Evolutionary conservation across 2,113 vertebrate genomes (phyloP).

Genomic region (Corynorhinus townsendii): DNA sequence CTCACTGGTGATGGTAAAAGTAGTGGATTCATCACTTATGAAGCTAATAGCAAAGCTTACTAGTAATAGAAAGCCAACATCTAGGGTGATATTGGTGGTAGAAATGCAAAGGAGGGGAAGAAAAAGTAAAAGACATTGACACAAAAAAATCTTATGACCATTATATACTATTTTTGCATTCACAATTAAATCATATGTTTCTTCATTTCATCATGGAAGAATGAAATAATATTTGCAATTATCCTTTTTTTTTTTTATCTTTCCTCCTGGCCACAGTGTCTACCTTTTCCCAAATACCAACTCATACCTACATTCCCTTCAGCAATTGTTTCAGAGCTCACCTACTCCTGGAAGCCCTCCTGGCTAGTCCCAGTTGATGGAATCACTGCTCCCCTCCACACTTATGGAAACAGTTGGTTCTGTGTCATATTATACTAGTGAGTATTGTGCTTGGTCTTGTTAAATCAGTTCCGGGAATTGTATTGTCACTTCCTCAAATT

Average conservation of each 20-base stretch:
- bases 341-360: not conserved
- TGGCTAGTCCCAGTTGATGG: not conserved
- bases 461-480: not conserved
- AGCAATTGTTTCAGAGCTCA: not conserved
- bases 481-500: not conserved
- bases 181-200: not conserved
- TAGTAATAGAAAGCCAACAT: not conserved
- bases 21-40: not conserved
- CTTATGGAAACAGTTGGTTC: not conserved
- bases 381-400: not conserved
- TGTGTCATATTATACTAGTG: not conserved
- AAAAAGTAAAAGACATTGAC: not conserved
- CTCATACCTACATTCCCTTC: not conserved
- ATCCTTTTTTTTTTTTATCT: not conserved
- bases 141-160: not conserved
- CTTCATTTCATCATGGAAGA: not conserved
- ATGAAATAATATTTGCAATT: not conserved
- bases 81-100: not conserved
- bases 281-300: not conserved
- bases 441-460: not conserved
- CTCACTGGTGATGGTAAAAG: not conserved
- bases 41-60: not conserved
- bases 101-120: not conserved
- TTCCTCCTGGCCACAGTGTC: not conserved
- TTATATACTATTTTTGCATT: not conserved